Percentiles rank a stretch among this genome's conserved stretches.
Evolutionary conservation across 2,797 vertebrate species (phyloP).

Genomic region (Kryptolebias ocellatus): DNA sequence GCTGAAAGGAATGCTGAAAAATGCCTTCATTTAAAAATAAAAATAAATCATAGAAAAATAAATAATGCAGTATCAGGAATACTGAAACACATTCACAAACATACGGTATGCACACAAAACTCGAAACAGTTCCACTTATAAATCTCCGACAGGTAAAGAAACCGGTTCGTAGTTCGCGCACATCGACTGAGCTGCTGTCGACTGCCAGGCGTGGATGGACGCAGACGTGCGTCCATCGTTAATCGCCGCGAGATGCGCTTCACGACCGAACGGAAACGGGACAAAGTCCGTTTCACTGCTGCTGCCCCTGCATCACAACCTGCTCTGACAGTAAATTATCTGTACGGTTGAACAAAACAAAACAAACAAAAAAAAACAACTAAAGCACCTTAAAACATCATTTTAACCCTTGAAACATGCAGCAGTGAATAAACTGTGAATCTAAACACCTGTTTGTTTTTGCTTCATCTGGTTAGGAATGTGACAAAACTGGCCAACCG

Average conservation of each 20-base stretch:
- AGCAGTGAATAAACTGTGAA: constrained; percentile 27
- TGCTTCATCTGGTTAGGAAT: constrained; percentile 71
- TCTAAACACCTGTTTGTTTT: constrained; percentile 21
- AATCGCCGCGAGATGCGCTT: constrained; percentile 39
- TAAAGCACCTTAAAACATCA: constrained; percentile 39
- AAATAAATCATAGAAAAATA: constrained; percentile 80
- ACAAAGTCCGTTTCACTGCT: constrained; percentile 17
- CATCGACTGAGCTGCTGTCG: constrained; percentile 38
- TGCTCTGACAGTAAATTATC: constrained; percentile 36
- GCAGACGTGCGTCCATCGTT: constrained; percentile 50
- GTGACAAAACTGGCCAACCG: constrained; percentile 71
- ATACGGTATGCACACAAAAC: constrained; percentile 66
- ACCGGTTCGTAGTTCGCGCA: constrained; percentile 59
- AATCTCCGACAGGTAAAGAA: constrained; percentile 67
- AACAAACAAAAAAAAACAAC: constrained; percentile 16
- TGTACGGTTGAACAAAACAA: constrained; percentile 17
- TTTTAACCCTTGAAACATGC: constrained; percentile 28
- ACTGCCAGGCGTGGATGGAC: constrained; percentile 42
- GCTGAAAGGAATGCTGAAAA: constrained; percentile 82
- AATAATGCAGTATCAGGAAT: constrained; percentile 78
- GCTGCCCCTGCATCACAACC: constrained; percentile 29
- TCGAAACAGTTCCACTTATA: constrained; percentile 56
- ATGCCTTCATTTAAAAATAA: constrained; percentile 70
- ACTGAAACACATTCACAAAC: constrained; percentile 77
- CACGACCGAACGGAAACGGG: constrained; percentile 43